These are phyloP conservation scores for Mandrillus leucophaeus DNA, from an alignment of 2,113 vertebrate genomes.

Conservation along the genomic window DNA sequence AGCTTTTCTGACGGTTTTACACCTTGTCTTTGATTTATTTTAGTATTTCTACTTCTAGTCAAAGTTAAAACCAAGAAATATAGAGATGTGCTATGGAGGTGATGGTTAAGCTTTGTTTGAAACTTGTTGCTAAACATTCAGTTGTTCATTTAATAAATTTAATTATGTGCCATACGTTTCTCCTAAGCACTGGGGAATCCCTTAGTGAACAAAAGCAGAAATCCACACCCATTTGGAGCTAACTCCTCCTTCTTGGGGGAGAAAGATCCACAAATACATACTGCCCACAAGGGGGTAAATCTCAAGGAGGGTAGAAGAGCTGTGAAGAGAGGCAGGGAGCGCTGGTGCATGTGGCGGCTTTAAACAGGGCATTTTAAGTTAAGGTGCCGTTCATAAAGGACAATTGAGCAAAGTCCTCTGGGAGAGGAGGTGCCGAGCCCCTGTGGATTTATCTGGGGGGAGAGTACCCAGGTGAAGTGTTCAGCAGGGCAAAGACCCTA, in stretches of 20 bases:
- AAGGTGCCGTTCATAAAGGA: background rate
- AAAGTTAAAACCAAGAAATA: background rate
- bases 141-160: background rate
- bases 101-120: background rate
- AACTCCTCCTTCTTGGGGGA: background rate
- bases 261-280: background rate
- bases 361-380: background rate
- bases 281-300: rapidly evolving
- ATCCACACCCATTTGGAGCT: rapidly evolving
- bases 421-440: too few species aligned
- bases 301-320: too few species aligned
- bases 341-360: background rate
- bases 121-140: background rate
- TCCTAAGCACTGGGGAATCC: background rate
- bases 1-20: background rate
- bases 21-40: background rate
- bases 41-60: background rate
- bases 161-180: rapidly evolving
- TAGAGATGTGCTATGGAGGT: background rate
- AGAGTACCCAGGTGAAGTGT: background rate
- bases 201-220: background rate
- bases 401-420: background rate
- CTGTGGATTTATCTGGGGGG: background rate
- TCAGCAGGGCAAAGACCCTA: background rate
- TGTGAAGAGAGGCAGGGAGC: background rate